Evolutionary conservation across 1,140 invertebrate species (phyloP).

Genomic region (Pantala flavescens): DNA sequence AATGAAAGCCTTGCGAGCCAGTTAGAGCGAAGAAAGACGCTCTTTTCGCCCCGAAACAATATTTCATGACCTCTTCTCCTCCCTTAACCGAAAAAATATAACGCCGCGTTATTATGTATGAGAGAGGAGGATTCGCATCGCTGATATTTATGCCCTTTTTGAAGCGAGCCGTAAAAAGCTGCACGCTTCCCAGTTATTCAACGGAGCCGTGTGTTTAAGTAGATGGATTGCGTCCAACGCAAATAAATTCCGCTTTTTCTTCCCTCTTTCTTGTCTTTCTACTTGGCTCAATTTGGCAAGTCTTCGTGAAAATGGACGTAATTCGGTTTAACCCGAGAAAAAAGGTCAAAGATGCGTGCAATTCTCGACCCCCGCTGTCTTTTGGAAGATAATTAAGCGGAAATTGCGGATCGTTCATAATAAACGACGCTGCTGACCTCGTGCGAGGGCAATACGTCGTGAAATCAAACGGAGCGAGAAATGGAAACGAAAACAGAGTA

Average conservation of each 20-base stretch:
- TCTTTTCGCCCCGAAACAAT: no score
- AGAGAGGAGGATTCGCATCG: background rate
- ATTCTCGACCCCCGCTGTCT: no score
- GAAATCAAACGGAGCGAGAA: no score
- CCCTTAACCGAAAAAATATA: background rate
- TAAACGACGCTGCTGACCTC: no score
- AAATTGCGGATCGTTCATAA: no score
- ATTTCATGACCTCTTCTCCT: no score
- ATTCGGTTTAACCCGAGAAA: background rate
- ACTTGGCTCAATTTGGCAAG: background rate
- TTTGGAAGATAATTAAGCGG: no score
- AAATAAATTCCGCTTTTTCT: background rate
- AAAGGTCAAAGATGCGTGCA: background rate
- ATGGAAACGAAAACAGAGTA: no score
- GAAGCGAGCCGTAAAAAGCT: background rate
- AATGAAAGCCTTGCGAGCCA: background rate
- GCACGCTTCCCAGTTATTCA: background rate
- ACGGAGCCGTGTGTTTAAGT: background rate
- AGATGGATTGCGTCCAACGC: background rate
- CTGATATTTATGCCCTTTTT: background rate
- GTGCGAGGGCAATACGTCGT: no score
- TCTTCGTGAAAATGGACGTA: background rate
- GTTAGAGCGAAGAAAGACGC: no score
- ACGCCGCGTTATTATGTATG: conserved; percentile 4
- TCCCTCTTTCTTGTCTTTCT: background rate